These are phyloP conservation scores for Mactromeris polynyma DNA, from an alignment of 2,888 invertebrate genomes.

Conservation along the genomic window DNA sequence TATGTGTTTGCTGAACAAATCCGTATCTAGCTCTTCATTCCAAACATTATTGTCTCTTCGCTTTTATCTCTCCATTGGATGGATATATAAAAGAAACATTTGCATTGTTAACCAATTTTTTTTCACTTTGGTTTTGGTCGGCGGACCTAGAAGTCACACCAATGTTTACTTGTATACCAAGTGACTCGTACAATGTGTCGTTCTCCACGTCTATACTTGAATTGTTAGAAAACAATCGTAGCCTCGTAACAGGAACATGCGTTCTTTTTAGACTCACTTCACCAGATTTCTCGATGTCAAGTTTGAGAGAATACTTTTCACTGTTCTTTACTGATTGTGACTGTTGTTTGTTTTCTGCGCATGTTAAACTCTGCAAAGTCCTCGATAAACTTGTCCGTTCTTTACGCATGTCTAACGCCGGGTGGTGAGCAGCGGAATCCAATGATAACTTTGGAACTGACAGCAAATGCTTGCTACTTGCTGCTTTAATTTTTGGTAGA, in stretches of 20 bases:
- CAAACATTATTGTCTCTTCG: slow-evolving; percentile 53
- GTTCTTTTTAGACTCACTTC: slow-evolving; percentile 20
- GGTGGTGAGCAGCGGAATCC: slow-evolving; percentile 45
- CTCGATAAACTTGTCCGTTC: slow-evolving; percentile 62
- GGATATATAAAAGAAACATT: slow-evolving; percentile 64
- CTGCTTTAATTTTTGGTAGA: slow-evolving; percentile 4
- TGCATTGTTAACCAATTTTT: slow-evolving; percentile 50
- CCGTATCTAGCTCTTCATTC: background rate
- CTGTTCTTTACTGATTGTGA: background rate
- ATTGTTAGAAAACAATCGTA: slow-evolving; percentile 47
- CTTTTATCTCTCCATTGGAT: slow-evolving; percentile 42
- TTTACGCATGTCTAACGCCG: slow-evolving; percentile 27
- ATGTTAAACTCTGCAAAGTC: slow-evolving; percentile 43
- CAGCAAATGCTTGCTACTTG: slow-evolving; percentile 29
- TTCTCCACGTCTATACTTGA: slow-evolving; percentile 19
- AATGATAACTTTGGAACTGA: slow-evolving; percentile 55
- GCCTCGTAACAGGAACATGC: slow-evolving; percentile 32
- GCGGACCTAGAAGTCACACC: slow-evolving; percentile 3
- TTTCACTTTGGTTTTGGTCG: slow-evolving; percentile 29
- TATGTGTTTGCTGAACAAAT: too few relatives aligned
- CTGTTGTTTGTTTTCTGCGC: background rate
- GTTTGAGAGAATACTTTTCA: background rate
- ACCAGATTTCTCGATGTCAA: background rate
- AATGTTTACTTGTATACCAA: slow-evolving; percentile 2
- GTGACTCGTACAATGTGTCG: slow-evolving; percentile 13